phyloP scores from a whole-genome alignment of 1,140 invertebrate genomes.

The Oedothorax gibbosus region DNA sequence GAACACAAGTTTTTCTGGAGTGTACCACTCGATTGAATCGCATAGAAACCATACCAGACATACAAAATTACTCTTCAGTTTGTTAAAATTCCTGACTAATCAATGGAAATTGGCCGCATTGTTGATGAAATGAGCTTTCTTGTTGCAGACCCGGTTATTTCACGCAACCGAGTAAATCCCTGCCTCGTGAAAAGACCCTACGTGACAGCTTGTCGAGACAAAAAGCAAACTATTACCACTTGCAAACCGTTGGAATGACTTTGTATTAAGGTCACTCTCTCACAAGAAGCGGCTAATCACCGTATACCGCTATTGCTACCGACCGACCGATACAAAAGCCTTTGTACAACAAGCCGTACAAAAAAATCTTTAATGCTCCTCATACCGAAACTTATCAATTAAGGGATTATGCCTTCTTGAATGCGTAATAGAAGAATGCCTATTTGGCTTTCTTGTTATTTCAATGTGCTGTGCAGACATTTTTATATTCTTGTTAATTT shows the following conservation, averaged over 20 bases:
- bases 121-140: conserved; percentile 8
- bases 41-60: too few species aligned
- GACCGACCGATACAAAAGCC: conserved; percentile 4
- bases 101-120: background rate
- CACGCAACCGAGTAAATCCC: background rate
- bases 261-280: conserved; percentile 26
- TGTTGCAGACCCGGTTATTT: background rate
- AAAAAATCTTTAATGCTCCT: conserved; percentile 23
- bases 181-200: background rate
- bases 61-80: too few species aligned
- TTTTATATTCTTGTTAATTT: too few species aligned
- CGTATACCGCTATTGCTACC: conserved; percentile 1
- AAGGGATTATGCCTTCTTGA: conserved; percentile 18
- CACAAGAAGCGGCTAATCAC: conserved; percentile 13
- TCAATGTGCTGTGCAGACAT: too few species aligned
- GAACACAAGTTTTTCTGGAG: too few species aligned
- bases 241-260: conserved; percentile 17
- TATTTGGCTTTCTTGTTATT: too few species aligned
- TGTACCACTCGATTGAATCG: too few species aligned
- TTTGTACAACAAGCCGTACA: background rate
- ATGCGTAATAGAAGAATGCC: too few species aligned
- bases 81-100: background rate
- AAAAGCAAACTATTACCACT: conserved; percentile 1
- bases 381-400: conserved; percentile 4
- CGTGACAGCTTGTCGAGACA: conserved; percentile 25